Percentiles rank a stretch among this genome's conserved stretches.
phyloP scores from a whole-genome alignment of 2,797 vertebrate genomes.

The Acipenser transmontanus region DNA sequence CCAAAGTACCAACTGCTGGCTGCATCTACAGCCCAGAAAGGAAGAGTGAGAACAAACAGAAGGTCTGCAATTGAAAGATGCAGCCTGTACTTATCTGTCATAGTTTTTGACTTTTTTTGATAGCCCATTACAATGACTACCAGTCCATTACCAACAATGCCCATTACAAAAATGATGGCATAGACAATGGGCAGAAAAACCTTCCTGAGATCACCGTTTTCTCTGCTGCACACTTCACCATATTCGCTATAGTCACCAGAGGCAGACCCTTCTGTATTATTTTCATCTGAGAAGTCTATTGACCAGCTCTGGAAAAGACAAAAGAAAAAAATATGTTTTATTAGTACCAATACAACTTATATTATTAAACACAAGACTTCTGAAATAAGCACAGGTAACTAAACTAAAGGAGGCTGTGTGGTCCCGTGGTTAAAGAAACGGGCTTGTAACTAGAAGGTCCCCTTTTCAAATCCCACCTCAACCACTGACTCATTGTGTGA shows the following conservation, averaged over 20 bases:
- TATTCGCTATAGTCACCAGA: conserved; percentile 60
- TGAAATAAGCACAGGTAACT: too few relatives aligned
- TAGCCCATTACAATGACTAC: conserved; percentile 94
- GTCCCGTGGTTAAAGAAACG: too few relatives aligned
- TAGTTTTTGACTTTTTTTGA: conserved; percentile 85
- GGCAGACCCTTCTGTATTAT: conserved; percentile 58
- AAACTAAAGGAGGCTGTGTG: too few relatives aligned
- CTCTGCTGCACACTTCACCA: conserved; percentile 56
- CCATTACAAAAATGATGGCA: conserved; percentile 85
- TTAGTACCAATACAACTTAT: too few relatives aligned
- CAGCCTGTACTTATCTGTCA: conserved; percentile 95
- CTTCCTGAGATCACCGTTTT: conserved; percentile 68
- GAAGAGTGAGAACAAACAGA: conserved; percentile 86
- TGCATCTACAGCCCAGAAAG: conserved; percentile 93
- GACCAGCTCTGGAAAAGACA: conserved; percentile 37
- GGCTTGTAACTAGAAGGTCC: too few relatives aligned
- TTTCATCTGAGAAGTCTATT: conserved; percentile 47
- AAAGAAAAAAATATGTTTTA: conserved; percentile 1
- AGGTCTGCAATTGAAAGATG: conserved; percentile 94
- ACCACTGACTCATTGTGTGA: too few relatives aligned
- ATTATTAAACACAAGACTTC: too few relatives aligned
- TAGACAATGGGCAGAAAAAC: conserved; percentile 85
- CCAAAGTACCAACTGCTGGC: conserved; percentile 84
- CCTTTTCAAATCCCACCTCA: too few relatives aligned
- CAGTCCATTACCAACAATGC: conserved; percentile 88